Evolutionary conservation across 2,888 invertebrate species (phyloP).

Genomic region (Eupithecia exiguata): DNA sequence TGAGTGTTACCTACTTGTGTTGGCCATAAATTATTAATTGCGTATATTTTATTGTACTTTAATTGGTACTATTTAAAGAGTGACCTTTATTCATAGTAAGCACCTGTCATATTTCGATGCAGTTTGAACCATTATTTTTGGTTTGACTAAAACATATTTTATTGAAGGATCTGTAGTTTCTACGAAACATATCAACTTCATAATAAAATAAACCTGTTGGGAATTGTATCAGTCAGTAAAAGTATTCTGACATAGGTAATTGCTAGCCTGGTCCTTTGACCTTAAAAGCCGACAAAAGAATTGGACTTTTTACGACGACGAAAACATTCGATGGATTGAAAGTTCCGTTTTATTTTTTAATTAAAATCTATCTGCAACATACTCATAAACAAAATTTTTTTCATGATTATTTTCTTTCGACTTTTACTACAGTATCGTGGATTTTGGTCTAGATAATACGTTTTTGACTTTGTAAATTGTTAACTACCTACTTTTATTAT

Average conservation of each 20-base stretch:
- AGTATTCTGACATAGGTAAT: constrained; percentile 56
- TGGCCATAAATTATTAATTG: not conserved
- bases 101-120: not conserved
- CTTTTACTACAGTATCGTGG: not conserved
- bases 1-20: constrained; percentile 52
- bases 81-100: not conserved
- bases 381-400: not conserved
- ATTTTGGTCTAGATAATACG: too few species aligned
- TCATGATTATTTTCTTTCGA: not conserved
- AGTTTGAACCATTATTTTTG: not conserved
- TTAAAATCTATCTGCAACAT: not conserved
- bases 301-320: not conserved
- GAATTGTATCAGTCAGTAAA: constrained; percentile 56
- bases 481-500: not conserved
- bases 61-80: not conserved
- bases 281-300: constrained; percentile 25
- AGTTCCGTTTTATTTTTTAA: not conserved
- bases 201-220: constrained; percentile 2
- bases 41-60: not conserved
- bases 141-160: not conserved
- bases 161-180: not conserved
- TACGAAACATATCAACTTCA: not conserved
- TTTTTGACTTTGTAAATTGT: too few species aligned
- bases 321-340: not conserved
- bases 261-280: constrained; percentile 44